Base-by-base conservation (phyloP, 2,888 invertebrate species). In the Dicyrtomina minuta region DNA sequence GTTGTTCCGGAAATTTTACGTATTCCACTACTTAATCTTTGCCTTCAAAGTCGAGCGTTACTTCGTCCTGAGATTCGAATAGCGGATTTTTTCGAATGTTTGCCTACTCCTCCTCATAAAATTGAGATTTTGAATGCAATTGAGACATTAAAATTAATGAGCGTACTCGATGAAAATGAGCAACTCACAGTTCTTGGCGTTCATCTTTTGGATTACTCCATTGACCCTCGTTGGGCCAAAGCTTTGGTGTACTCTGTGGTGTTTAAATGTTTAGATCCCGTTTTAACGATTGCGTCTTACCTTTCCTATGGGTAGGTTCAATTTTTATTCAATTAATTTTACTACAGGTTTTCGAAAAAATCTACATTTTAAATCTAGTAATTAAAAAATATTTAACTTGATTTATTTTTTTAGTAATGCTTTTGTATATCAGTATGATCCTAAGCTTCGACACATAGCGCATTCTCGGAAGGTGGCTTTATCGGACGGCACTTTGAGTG, bases 191-290 rank as follows among this genome's bases (percentile, higher is more conserved):
- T 90, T 78, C 84, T 97, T 66, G 97, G 96, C 0, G 88, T 88
- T 72, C 92, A 96, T 80, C 83, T 98, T 62, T 85, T 95, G n/a
- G 93, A 96, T 80, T 83, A 98, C 58, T 93, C 96, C 0, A 86
- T 98, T 1, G 95, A 96, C 79, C 96, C 97, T 0, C 89, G 91
- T 77, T 83, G 95, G 56, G 96, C 93, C 4, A 96, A 97, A 82
- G 92, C 94, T 88, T 83, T 99, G 71, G 83, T 99, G 0, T 94
- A 93, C 81, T 89, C 93, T 1, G 88, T 94, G 49, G 90, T 95
- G 2, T 87, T 96, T 76, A 92, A 93, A 81, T 99, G 98, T 81
- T 84, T 96, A 41, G 94, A 96, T 81, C 96, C 97, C 1, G 86
- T 98, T 41, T 83, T 95, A 67, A 96, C 96, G 1, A 90, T 99